Evolutionary conservation across 1,140 invertebrate genomes (phyloP).

Genomic region (Leptinotarsa lineolata): DNA sequence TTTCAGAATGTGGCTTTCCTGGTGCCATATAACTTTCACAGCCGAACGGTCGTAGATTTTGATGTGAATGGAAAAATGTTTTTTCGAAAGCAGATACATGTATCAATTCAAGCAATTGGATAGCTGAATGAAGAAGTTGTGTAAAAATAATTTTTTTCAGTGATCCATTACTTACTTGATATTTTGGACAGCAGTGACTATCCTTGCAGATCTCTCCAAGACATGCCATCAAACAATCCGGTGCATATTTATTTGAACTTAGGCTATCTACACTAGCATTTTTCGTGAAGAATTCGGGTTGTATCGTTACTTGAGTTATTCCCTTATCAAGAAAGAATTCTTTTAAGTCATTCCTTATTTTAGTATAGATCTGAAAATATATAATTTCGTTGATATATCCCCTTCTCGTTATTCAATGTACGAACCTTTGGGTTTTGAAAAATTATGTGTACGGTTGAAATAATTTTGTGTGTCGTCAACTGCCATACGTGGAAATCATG

Average conservation of each 20-base stretch:
- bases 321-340: constrained; percentile 74
- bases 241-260: constrained; percentile 33
- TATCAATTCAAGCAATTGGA: too few relatives aligned
- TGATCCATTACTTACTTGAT: too few relatives aligned
- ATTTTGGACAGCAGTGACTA: constrained; percentile 49
- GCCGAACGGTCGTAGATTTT: too few relatives aligned
- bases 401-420: not conserved
- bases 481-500: constrained; percentile 86
- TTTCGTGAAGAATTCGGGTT: constrained; percentile 71
- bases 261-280: constrained; percentile 43
- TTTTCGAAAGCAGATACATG: too few relatives aligned
- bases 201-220: constrained; percentile 49
- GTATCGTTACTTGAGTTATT: constrained; percentile 76
- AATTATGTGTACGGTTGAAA: constrained; percentile 75
- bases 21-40: too few relatives aligned
- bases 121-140: too few relatives aligned
- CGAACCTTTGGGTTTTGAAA: constrained; percentile 67
- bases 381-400: not conserved
- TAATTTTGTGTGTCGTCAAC: constrained; percentile 70
- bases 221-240: constrained; percentile 51
- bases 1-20: too few relatives aligned
- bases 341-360: constrained; percentile 67
- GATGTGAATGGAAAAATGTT: too few relatives aligned
- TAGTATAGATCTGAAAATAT: constrained; percentile 64
- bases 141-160: too few relatives aligned